Percentiles rank a stretch among this genome's conserved stretches.
These are phyloP conservation scores for Teinopalpus imperialis DNA, from an alignment of 2,888 invertebrate species.

Conservation along the genomic window DNA sequence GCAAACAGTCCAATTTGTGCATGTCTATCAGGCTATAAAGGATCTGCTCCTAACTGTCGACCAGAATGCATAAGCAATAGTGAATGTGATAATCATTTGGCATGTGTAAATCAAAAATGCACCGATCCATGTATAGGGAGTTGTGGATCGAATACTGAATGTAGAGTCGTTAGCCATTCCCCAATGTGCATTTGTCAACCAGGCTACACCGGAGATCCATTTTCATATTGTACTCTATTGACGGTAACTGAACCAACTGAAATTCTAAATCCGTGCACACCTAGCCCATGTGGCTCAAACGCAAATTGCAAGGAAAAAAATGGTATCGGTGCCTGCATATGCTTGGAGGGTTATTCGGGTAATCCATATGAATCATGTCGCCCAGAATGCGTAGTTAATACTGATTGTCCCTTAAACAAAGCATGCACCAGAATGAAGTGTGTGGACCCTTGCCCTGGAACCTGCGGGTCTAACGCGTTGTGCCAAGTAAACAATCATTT, in stretches of 20 bases:
- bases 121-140: conserved; percentile 87
- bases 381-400: conserved; percentile 87
- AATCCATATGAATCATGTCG: conserved; percentile 90
- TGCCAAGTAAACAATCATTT: conserved; percentile 89
- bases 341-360: conserved; percentile 84
- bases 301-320: conserved; percentile 83
- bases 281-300: conserved; percentile 84
- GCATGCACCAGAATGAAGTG: conserved; percentile 89
- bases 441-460: conserved; percentile 89
- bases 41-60: conserved; percentile 88
- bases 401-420: conserved; percentile 86
- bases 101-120: conserved; percentile 90
- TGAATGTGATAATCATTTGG: conserved; percentile 86
- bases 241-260: conserved; percentile 58
- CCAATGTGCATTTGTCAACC: conserved; percentile 86
- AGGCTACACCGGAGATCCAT: conserved; percentile 90
- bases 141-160: conserved; percentile 88
- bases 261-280: conserved; percentile 83
- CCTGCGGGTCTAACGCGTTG: conserved; percentile 87
- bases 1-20: conserved; percentile 88
- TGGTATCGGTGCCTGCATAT: conserved; percentile 86
- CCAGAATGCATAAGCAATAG: conserved; percentile 91
- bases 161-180: conserved; percentile 88
- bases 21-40: conserved; percentile 85
- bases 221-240: conserved; percentile 82